Conservation (phyloP, 2,888 invertebrate genomes). For the Philonicus albiceps region DNA sequence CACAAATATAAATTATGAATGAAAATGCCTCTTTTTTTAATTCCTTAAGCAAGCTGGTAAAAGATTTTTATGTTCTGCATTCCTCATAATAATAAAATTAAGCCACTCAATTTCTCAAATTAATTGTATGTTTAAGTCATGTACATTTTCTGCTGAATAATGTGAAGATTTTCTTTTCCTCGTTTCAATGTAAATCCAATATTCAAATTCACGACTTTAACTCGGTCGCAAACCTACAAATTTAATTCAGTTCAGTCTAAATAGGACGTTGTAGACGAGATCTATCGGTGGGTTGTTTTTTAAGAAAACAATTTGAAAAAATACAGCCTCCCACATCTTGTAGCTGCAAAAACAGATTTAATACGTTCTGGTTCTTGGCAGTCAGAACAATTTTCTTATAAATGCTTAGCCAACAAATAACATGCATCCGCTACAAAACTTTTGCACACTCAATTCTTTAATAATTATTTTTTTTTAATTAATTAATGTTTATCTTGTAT, state of each 20-base stretch:
- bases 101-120: neutral
- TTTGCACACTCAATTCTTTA: neutral
- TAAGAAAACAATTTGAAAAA: neutral
- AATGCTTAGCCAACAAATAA: neutral
- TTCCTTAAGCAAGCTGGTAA: neutral
- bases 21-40: neutral
- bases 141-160: no score
- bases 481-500: neutral
- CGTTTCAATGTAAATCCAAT: no score
- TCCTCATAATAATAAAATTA: neutral
- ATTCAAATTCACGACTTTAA: neutral
- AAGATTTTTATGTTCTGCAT: neutral
- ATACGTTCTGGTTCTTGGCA: neutral
- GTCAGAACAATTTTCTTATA: neutral
- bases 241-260: neutral
- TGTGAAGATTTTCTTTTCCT: no score
- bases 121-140: neutral
- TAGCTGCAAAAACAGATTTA: neutral
- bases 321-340: neutral
- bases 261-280: neutral
- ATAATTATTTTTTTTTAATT: neutral
- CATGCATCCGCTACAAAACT: no score
- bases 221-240: neutral
- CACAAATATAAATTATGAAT: neutral
- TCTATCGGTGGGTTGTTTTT: neutral